Conservation (phyloP, 2,797 vertebrate genomes). For the Phrynocephalus guinanensis region DNA sequence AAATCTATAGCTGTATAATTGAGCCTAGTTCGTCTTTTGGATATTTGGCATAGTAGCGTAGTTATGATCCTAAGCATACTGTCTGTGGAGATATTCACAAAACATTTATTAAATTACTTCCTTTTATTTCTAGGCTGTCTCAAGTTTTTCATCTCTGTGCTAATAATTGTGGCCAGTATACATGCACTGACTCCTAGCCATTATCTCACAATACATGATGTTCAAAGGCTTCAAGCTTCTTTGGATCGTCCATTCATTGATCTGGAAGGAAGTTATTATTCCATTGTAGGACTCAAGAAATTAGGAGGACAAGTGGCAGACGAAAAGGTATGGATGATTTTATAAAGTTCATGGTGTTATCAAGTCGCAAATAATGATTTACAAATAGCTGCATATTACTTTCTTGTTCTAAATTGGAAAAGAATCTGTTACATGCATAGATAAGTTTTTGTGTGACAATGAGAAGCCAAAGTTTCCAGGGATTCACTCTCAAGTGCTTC, state of each 20-base stretch:
- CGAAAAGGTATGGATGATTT: constrained; percentile 79
- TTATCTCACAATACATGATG: constrained; percentile 85
- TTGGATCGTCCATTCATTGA: constrained; percentile 85
- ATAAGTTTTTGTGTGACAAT: neutral
- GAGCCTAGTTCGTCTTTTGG: neutral
- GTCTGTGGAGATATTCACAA: neutral
- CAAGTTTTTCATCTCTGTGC: constrained; percentile 75
- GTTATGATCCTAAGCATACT: neutral
- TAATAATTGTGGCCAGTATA: constrained; percentile 78
- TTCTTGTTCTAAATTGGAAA: neutral
- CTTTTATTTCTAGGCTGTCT: constrained; percentile 74
- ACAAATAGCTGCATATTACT: neutral
- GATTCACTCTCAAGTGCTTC: neutral
- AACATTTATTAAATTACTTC: constrained; percentile 8
- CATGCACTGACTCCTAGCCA: constrained; percentile 87
- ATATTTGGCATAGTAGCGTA: neutral
- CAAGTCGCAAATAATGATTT: fast-evolving
- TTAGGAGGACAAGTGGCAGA: constrained; percentile 85
- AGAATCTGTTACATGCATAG: neutral
- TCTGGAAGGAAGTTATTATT: constrained; percentile 89
- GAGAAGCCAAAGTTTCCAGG: neutral
- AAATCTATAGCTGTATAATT: neutral
- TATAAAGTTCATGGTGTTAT: neutral
- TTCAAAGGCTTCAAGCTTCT: constrained; percentile 82
- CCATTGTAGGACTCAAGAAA: constrained; percentile 86